phyloP scores from a whole-genome alignment of 2,113 vertebrate species.

The Carollia perspicillata region DNA sequence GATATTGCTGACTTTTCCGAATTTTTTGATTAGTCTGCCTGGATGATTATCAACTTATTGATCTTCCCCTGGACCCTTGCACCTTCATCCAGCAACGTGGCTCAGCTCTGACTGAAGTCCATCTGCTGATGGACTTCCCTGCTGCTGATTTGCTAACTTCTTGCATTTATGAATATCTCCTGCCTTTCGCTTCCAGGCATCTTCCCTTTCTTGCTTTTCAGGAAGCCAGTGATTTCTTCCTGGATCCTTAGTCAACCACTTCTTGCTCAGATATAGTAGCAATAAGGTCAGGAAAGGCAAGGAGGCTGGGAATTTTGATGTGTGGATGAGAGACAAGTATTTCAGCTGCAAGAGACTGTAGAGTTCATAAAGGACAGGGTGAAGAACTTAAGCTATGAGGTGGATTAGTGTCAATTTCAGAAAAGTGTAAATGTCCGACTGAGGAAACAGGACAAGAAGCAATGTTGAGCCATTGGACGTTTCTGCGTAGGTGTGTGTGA shows the following conservation, averaged over 20 bases:
- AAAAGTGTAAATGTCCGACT: not conserved
- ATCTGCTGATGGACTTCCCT: not conserved
- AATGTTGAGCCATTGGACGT: not conserved
- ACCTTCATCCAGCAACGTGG: not conserved
- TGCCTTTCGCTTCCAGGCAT: not conserved
- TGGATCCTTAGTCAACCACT: not conserved
- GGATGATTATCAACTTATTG: not conserved
- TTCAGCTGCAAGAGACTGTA: not conserved
- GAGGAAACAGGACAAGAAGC: not conserved
- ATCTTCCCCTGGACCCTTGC: accelerated
- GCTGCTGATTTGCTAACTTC: not conserved
- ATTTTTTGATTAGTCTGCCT: not conserved
- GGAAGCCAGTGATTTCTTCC: not conserved
- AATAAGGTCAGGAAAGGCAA: not conserved
- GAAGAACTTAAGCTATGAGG: not conserved
- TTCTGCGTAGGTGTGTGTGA: not conserved
- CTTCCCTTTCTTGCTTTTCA: not conserved
- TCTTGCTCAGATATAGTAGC: not conserved
- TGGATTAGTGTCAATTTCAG: not conserved
- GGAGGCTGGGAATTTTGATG: not conserved
- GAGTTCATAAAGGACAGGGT: not conserved
- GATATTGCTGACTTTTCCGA: not conserved
- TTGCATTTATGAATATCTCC: not conserved
- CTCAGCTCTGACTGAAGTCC: not conserved
- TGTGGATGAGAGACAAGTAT: not conserved